Evolutionary conservation across 2,113 vertebrate species (phyloP).

Genomic region (Leptobrachium leishanense): DNA sequence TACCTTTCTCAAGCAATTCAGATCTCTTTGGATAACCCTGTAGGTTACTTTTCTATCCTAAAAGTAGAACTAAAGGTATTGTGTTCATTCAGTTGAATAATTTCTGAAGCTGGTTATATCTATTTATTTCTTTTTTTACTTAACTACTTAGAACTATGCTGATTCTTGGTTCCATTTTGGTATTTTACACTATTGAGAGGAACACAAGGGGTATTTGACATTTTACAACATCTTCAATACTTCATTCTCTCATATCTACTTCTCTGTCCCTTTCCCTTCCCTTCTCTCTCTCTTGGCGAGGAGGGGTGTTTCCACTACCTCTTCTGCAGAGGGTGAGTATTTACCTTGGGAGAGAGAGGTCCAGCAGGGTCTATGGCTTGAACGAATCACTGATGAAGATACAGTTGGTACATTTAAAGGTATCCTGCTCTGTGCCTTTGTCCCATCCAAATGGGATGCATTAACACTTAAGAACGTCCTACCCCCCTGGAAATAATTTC

Average conservation of each 20-base stretch:
- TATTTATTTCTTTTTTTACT: no score
- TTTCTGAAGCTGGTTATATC: no score
- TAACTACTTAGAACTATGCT: no score
- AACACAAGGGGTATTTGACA: no score
- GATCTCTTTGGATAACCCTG: no score
- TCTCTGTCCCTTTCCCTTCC: constrained; percentile 54
- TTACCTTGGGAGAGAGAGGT: constrained; percentile 89
- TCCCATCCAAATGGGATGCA: not conserved
- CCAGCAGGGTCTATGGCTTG: constrained; percentile 86
- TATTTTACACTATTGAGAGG: no score
- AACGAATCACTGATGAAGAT: constrained; percentile 83
- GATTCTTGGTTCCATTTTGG: no score
- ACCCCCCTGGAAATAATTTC: constrained; percentile 11
- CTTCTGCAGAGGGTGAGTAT: constrained; percentile 92
- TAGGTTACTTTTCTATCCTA: no score
- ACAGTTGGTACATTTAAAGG: constrained; percentile 88
- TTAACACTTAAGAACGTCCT: constrained; percentile 14
- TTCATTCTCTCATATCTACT: constrained; percentile 57
- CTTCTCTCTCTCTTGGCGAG: constrained; percentile 53
- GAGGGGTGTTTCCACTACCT: constrained; percentile 68
- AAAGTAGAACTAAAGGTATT: no score
- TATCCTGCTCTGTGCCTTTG: constrained; percentile 64
- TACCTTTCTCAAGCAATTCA: no score
- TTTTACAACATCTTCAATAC: no score
- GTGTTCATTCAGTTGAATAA: no score